These are phyloP conservation scores for Drosophila pullipes DNA, from an alignment of 2,888 invertebrate genomes.

Conservation along the genomic window DNA sequence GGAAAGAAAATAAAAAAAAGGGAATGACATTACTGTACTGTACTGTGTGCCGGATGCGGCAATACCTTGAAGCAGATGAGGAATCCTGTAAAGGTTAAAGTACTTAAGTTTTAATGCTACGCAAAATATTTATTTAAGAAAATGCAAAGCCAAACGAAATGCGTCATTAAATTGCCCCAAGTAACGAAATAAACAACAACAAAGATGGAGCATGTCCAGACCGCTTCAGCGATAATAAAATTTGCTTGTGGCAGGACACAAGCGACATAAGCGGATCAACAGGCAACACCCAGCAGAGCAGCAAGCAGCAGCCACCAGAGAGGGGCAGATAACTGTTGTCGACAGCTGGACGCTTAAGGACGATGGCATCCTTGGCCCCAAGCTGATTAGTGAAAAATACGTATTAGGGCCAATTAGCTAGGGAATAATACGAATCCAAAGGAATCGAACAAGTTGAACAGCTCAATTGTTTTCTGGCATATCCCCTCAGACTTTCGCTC, in stretches of 20 bases:
- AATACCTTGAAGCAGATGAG: slow-evolving; percentile 11
- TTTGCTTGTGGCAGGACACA: slow-evolving; percentile 53
- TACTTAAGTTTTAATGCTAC: slow-evolving; percentile 63
- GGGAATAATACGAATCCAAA: slow-evolving; percentile 17
- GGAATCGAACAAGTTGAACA: slow-evolving; percentile 12
- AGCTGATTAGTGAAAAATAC: slow-evolving; percentile 40
- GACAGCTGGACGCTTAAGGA: slow-evolving; percentile 2
- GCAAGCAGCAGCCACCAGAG: not conserved
- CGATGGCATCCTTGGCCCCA: slow-evolving; percentile 12
- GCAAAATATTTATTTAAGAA: slow-evolving; percentile 61
- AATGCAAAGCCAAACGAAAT: slow-evolving; percentile 45
- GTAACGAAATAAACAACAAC: slow-evolving; percentile 5
- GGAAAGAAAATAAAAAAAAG: not conserved
- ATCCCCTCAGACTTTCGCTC: slow-evolving; percentile 13
- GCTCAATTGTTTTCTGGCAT: slow-evolving; percentile 28
- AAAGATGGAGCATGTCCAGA: slow-evolving; percentile 9
- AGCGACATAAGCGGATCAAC: slow-evolving; percentile 65
- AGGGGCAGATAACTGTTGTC: slow-evolving; percentile 2
- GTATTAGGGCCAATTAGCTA: slow-evolving; percentile 57
- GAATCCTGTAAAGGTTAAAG: slow-evolving; percentile 50
- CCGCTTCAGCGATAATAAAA: slow-evolving; percentile 54
- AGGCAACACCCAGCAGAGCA: slow-evolving; percentile 13
- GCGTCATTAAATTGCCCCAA: slow-evolving; percentile 52
- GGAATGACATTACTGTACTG: not conserved
- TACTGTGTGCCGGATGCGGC: not conserved